These are phyloP conservation scores for Muscidifurax raptorellus DNA, from an alignment of 1,140 invertebrate species.

Conservation along the genomic window DNA sequence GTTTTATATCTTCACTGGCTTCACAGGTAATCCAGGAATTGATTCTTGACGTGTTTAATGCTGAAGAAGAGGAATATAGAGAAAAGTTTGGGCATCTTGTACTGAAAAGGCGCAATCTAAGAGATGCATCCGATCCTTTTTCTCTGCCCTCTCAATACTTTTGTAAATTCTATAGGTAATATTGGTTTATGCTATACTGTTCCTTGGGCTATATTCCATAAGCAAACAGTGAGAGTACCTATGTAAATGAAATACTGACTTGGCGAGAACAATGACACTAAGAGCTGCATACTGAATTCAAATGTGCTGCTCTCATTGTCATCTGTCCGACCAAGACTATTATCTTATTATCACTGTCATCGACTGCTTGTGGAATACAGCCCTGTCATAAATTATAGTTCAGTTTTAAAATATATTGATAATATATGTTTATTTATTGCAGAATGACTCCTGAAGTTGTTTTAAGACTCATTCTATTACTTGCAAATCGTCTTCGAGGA, in stretches of 20 bases:
- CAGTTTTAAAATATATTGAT: neutral
- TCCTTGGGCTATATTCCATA: too few relatives aligned
- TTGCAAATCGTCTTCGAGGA: neutral
- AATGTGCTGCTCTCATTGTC: too few relatives aligned
- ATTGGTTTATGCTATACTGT: neutral
- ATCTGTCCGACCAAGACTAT: too few relatives aligned
- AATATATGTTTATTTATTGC: neutral
- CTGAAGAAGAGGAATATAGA: neutral
- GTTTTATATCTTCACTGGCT: neutral
- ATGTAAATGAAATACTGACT: neutral
- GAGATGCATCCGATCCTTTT: neutral
- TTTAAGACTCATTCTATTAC: neutral
- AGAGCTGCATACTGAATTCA: neutral
- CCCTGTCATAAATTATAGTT: neutral
- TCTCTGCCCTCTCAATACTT: neutral
- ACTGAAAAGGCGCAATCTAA: neutral
- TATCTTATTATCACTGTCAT: too few relatives aligned
- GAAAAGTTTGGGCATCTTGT: neutral
- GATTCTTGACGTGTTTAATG: neutral
- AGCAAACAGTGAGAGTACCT: too few relatives aligned
- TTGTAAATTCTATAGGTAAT: neutral
- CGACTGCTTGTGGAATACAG: too few relatives aligned
- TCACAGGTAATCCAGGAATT: neutral
- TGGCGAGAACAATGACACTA: neutral
- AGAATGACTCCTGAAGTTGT: constrained; percentile 3